Percentiles rank a stretch among this genome's conserved stretches.
phyloP scores from a whole-genome alignment of 2,113 vertebrate genomes.

The Ophthalmolycus amberensis region DNA sequence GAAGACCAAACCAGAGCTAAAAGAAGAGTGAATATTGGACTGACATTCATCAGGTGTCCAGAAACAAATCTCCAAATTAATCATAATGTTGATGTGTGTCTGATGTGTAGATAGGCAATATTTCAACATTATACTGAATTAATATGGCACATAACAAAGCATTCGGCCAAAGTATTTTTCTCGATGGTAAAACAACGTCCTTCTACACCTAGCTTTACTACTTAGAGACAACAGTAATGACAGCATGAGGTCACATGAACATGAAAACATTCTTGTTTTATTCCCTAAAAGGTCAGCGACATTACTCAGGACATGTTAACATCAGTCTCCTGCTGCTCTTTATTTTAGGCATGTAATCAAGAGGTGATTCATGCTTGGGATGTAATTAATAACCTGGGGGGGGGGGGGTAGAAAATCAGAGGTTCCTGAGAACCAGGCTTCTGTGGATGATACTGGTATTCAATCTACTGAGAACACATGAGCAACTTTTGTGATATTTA shows the following conservation, averaged over 20 bases:
- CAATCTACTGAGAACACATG: not conserved
- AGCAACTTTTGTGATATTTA: not conserved
- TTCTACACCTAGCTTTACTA: no score
- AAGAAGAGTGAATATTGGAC: no score
- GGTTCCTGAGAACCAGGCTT: not conserved
- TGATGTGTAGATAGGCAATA: not conserved
- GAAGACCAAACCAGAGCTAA: no score
- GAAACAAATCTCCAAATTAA: not conserved
- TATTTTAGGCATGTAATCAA: conserved; percentile 18
- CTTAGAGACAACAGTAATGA: no score
- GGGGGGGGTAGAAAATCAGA: not conserved
- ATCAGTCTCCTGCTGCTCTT: conserved; percentile 15
- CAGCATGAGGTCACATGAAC: no score
- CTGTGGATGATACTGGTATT: not conserved
- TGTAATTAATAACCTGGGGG: conserved; percentile 9
- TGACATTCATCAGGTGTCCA: no score
- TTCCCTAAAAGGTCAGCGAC: conserved; percentile 39
- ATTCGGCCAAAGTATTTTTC: no score
- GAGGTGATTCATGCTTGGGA: conserved; percentile 2
- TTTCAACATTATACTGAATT: not conserved
- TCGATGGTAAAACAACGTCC: no score
- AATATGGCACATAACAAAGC: not conserved
- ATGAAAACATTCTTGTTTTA: not conserved
- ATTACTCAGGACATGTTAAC: conserved; percentile 40
- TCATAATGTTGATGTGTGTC: not conserved